Percentiles rank a stretch among this genome's conserved stretches.
phyloP scores from a whole-genome alignment of 1,140 invertebrate genomes.

The Hycleus phaleratus region DNA sequence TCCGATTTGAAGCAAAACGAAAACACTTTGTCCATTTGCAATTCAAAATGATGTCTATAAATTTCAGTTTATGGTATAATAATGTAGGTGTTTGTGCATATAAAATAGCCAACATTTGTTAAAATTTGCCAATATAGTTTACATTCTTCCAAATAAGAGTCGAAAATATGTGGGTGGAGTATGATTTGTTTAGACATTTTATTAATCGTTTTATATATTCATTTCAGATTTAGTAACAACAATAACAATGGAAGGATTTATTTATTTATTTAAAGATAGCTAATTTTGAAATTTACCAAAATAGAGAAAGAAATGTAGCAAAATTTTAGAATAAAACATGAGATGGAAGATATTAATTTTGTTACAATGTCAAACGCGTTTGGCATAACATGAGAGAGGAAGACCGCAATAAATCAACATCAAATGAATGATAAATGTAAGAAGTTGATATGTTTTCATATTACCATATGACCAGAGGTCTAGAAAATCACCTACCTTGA shows the following conservation, averaged over 20 bases:
- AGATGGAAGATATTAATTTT: constrained; percentile 10
- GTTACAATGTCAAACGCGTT: constrained; percentile 10
- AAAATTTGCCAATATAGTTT: constrained; percentile 19
- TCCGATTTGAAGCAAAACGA: constrained; percentile 8
- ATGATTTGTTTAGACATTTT: not conserved
- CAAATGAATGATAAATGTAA: constrained; percentile 16
- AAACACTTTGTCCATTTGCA: constrained; percentile 17
- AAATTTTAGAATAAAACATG: too few relatives aligned
- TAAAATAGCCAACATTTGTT: constrained; percentile 24
- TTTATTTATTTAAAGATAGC: too few relatives aligned
- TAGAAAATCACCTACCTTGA: too few relatives aligned
- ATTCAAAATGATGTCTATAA: constrained; percentile 20
- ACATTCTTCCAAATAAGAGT: not conserved
- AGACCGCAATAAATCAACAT: constrained; percentile 17
- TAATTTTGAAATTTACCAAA: too few relatives aligned
- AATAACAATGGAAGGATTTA: too few relatives aligned
- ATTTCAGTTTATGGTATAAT: constrained; percentile 18
- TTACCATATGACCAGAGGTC: constrained; percentile 4
- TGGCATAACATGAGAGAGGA: constrained; percentile 18
- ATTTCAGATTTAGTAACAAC: too few relatives aligned
- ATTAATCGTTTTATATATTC: not conserved
- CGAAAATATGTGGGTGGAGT: not conserved
- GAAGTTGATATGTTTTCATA: constrained; percentile 14
- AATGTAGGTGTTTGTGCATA: constrained; percentile 19
- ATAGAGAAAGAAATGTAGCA: too few relatives aligned